Evolutionary conservation across 2,797 vertebrate genomes (phyloP).

Genomic region (Anas bahamensis): DNA sequence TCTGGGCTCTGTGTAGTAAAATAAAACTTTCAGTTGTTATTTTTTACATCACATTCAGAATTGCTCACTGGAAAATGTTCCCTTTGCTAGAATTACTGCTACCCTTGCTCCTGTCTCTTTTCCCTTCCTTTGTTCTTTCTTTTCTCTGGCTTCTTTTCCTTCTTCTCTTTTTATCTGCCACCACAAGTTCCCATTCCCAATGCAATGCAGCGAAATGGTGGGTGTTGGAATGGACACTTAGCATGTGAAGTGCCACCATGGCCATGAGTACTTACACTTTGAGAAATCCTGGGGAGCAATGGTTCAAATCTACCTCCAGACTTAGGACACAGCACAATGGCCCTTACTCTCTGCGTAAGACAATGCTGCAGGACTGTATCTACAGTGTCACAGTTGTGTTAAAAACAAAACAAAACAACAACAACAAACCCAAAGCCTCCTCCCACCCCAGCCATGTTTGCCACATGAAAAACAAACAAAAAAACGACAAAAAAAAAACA

Average conservation of each 20-base stretch:
- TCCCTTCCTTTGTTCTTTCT: neutral
- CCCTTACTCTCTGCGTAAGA: neutral
- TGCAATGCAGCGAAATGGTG: neutral
- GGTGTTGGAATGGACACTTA: neutral
- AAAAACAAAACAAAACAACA: neutral
- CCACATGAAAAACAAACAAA: too few relatives aligned
- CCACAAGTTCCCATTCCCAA: neutral
- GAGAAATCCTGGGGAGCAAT: neutral
- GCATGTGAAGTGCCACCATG: neutral
- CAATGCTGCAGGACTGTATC: neutral
- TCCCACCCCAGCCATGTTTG: neutral
- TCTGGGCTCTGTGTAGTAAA: conserved; percentile 59
- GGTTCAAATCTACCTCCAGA: neutral
- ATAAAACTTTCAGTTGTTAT: conserved; percentile 71
- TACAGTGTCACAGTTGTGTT: neutral
- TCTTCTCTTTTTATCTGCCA: neutral
- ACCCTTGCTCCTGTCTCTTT: neutral
- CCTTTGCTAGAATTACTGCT: conserved; percentile 24
- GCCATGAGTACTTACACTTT: neutral
- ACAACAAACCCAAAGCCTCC: neutral
- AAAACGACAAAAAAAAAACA: neutral
- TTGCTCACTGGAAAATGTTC: conserved; percentile 53
- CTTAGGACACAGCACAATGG: neutral
- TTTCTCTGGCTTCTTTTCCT: neutral
- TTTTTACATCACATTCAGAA: conserved; percentile 63